These are phyloP conservation scores for Andrena cerasifolii DNA, from an alignment of 1,140 invertebrate species.

Conservation along the genomic window DNA sequence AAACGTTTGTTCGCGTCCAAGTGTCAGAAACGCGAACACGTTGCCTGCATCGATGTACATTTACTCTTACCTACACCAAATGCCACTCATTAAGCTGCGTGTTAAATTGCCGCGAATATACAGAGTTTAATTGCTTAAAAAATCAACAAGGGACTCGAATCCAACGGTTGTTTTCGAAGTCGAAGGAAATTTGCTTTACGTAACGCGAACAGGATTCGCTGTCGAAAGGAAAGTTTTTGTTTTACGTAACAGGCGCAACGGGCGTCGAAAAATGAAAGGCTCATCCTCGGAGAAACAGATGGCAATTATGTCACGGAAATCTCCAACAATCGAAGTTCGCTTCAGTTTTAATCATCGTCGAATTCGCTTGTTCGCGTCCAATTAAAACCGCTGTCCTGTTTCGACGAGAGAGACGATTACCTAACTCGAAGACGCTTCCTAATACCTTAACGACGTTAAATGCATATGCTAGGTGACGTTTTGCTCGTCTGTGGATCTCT, in stretches of 20 bases:
- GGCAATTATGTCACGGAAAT: neutral
- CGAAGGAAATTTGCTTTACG: neutral
- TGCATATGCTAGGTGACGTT: neutral
- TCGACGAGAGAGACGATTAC: conserved; percentile 1
- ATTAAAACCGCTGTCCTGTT: neutral
- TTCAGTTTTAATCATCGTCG: conserved; percentile 2
- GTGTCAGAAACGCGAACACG: neutral
- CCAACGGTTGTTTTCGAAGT: neutral
- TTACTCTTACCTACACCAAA: neutral
- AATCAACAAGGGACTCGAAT: neutral
- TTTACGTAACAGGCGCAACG: conserved; percentile 10
- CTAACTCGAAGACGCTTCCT: neutral
- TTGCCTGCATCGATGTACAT: neutral
- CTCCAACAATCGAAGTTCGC: neutral
- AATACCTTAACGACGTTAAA: neutral
- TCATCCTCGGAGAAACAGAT: neutral
- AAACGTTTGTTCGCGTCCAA: conserved; percentile 1
- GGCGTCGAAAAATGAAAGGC: conserved; percentile 12
- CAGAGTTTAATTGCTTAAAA: neutral
- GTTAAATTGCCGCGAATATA: neutral
- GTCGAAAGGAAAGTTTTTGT: conserved; percentile 26
- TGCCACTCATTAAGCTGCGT: too few species aligned
- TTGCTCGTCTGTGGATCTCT: neutral
- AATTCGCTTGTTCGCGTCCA: conserved; percentile 3
- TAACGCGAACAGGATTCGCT: conserved; percentile 1